Evolutionary conservation across 2,113 vertebrate genomes (phyloP), one percentile per base, ranked within the genome.

Genomic region (Cettia cetti): DNA sequence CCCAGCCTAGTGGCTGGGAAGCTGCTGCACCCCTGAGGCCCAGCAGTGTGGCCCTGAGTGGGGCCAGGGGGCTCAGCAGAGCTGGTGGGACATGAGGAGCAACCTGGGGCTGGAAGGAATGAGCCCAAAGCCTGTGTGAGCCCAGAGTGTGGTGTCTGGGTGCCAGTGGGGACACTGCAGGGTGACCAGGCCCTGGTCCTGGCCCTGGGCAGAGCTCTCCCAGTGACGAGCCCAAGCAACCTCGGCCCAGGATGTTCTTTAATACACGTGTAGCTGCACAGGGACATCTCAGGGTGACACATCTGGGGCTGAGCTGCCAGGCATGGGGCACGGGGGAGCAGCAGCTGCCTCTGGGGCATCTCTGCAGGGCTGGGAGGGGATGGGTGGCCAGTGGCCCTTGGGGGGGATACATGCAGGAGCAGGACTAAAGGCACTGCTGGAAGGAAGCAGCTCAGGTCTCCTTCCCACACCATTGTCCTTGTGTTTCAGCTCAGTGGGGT

Each of bases 31-130:
- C 4, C 0, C 4, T 37, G 82, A 21, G 86, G 31, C 30, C 20
- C 7, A 0, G 42, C 1, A 1, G 14, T 26, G 8, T 6, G 40
- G 13, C 31, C 26, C 4, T 54, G 44, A 16, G 3, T 0, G 0
- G n/a, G 26, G 13, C 13, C 1, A 3, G 15, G 42, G 54, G 35
- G 5, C 61, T 71, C 78, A 85, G 70, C 24, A 50, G 70, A 47
- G 49, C 24, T 75, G 30, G 14, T 21, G 82, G 31, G 40, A 66
- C 40, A 26, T 4, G 28, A 37, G 14, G 35, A 86, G 33, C 60
- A 85, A 3, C 31, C 28, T 8, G 15, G 18, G 24, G 10, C 45
- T 78, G 47, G 54, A 26, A 31, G 10, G 40, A 35, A 49, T 3
- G 17, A 69, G 6, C 17, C 47, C 13, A 1, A 30, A 82, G 60